phyloP scores from a whole-genome alignment of 2,113 vertebrate genomes.

The Herpetotheres cachinnans region DNA sequence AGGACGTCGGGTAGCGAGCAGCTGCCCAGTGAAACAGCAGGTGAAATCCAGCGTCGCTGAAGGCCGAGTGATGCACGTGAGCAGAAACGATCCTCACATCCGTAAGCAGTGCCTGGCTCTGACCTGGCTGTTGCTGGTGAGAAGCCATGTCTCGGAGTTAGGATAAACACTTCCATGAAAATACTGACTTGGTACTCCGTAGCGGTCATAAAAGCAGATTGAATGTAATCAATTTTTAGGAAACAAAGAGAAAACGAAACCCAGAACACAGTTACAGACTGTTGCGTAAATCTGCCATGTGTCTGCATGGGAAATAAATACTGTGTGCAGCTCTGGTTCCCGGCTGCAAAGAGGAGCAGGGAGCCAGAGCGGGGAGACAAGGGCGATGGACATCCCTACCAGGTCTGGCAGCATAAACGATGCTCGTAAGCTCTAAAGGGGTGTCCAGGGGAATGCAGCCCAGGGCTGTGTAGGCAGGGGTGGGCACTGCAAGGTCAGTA shows the following conservation, averaged over 20 bases:
- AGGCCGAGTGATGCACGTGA: fast-evolving
- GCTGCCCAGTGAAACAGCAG: not conserved
- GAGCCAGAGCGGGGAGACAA: not conserved
- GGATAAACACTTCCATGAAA: not conserved
- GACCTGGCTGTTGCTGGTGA: not conserved
- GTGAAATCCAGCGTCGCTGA: not conserved
- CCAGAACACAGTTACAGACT: not conserved
- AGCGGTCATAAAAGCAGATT: not conserved
- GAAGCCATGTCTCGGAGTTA: not conserved
- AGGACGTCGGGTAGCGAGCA: fast-evolving
- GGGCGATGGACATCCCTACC: fast-evolving
- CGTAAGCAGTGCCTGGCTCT: not conserved
- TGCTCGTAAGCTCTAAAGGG: not conserved
- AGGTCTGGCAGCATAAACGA: not conserved
- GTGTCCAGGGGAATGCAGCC: fast-evolving
- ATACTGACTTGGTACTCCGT: not conserved
- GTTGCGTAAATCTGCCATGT: not conserved
- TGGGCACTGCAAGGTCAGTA: not conserved
- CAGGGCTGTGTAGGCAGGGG: not conserved
- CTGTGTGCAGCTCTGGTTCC: not conserved
- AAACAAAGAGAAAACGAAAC: not conserved
- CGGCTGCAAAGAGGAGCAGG: not conserved
- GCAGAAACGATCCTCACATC: not conserved
- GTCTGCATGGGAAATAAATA: not conserved
- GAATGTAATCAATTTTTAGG: not conserved